A percentile compares a stretch with the other conserved stretches of the same genome.
Evolutionary conservation across 2,797 vertebrate species (phyloP).

Genomic region (Molossus alvarezi): DNA sequence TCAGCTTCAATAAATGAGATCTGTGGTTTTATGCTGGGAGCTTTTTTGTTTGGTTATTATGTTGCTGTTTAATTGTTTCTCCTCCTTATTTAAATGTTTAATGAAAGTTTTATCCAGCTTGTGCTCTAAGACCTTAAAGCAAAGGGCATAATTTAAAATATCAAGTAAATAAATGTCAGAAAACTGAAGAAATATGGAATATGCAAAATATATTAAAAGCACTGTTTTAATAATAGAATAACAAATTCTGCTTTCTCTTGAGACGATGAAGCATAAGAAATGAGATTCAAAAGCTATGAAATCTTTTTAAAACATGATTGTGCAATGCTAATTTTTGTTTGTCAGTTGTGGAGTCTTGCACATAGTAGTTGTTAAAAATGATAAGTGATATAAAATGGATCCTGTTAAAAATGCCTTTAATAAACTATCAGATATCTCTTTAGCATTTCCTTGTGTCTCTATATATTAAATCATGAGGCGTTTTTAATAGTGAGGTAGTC

Average conservation of each 20-base stretch:
- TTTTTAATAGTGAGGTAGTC: not conserved
- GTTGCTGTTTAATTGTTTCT: conserved; percentile 73
- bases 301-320: not conserved
- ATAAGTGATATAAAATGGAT: not conserved
- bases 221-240: conserved; percentile 59
- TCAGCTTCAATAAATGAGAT: conserved; percentile 54
- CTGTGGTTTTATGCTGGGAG: conserved; percentile 52
- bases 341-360: not conserved
- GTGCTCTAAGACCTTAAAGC: conserved; percentile 64
- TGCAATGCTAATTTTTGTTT: not conserved
- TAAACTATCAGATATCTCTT: not conserved
- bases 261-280: conserved; percentile 47
- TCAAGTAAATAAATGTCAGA: conserved; percentile 76
- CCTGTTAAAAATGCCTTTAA: not conserved
- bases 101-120: conserved; percentile 76
- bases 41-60: conserved; percentile 76
- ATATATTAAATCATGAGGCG: not conserved
- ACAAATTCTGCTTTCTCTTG: conserved; percentile 60
- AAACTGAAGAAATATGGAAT: conserved; percentile 47
- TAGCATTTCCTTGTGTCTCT: not conserved
- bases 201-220: conserved; percentile 73
- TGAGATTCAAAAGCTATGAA: not conserved
- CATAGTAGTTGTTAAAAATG: not conserved
- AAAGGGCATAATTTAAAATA: conserved; percentile 77
- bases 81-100: conserved; percentile 83